These are phyloP conservation scores for Chrysina gloriosa DNA, from an alignment of 2,888 invertebrate genomes.

Conservation along the genomic window DNA sequence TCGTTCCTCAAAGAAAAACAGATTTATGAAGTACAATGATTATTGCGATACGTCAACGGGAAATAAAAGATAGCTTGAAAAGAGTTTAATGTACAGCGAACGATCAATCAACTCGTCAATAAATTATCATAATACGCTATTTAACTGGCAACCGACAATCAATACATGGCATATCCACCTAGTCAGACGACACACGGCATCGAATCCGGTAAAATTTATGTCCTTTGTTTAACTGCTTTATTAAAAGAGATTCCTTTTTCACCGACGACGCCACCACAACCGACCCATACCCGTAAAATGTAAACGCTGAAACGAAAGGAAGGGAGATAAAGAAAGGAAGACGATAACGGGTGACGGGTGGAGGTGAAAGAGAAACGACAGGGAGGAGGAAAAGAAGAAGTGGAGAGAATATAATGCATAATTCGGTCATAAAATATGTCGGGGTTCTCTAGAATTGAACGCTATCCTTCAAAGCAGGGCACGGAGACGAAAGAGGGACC, in stretches of 20 bases:
- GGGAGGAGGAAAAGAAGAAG: constrained; percentile 46
- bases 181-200: constrained; percentile 24
- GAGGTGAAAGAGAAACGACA: constrained; percentile 31
- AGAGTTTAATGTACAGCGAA: too few relatives aligned
- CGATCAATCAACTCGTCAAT: constrained; percentile 30
- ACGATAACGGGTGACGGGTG: constrained; percentile 37
- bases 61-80: too few relatives aligned
- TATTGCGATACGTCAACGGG: too few relatives aligned
- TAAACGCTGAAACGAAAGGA: constrained; percentile 26
- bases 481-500: constrained; percentile 65
- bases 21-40: too few relatives aligned
- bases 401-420: constrained; percentile 67
- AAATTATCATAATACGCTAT: constrained; percentile 29
- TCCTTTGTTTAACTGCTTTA: constrained; percentile 42
- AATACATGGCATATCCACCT: constrained; percentile 20
- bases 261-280: constrained; percentile 13
- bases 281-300: constrained; percentile 23
- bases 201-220: constrained; percentile 37
- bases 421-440: constrained; percentile 78
- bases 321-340: constrained; percentile 39
- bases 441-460: constrained; percentile 75
- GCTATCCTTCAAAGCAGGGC: constrained; percentile 70
- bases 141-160: constrained; percentile 25
- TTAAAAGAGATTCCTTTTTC: constrained; percentile 37
- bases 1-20: too few relatives aligned